Conservation (phyloP, 53 echinoderm and acorn worm genomes). For the Mesocentrotus franciscanus region DNA sequence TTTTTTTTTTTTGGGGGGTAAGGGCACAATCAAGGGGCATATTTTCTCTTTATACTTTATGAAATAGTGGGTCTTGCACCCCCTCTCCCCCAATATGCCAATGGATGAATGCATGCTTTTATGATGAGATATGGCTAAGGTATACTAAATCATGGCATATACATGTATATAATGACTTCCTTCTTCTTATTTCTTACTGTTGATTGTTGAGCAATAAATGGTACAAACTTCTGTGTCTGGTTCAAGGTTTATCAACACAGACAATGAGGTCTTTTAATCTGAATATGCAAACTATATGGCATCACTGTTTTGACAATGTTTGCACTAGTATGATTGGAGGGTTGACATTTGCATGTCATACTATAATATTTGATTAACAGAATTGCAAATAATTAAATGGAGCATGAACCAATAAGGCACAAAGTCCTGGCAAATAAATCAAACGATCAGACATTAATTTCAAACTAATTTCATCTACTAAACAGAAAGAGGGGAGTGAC, state of each 20-base stretch:
- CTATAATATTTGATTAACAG: not conserved
- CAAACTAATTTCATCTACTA: not conserved
- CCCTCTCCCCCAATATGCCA: no score
- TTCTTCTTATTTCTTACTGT: not conserved
- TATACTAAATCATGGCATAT: not conserved
- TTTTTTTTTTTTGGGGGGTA: no score
- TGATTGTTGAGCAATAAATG: not conserved
- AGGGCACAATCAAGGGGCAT: no score
- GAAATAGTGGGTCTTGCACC: no score
- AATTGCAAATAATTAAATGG: not conserved
- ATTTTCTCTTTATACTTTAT: no score
- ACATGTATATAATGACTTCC: not conserved
- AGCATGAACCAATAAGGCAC: not conserved
- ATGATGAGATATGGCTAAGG: not conserved
- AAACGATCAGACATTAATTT: not conserved
- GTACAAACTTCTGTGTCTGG: not conserved
- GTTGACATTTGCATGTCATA: not conserved
- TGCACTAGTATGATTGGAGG: not conserved
- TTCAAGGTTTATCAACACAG: not conserved
- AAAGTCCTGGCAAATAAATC: not conserved
- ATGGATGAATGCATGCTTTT: not conserved
- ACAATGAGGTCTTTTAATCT: not conserved
- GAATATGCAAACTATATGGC: not conserved
- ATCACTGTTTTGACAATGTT: not conserved
- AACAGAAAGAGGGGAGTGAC: not conserved